These are phyloP conservation scores for Chrysina gloriosa DNA, from an alignment of 2,888 invertebrate species.

Conservation along the genomic window DNA sequence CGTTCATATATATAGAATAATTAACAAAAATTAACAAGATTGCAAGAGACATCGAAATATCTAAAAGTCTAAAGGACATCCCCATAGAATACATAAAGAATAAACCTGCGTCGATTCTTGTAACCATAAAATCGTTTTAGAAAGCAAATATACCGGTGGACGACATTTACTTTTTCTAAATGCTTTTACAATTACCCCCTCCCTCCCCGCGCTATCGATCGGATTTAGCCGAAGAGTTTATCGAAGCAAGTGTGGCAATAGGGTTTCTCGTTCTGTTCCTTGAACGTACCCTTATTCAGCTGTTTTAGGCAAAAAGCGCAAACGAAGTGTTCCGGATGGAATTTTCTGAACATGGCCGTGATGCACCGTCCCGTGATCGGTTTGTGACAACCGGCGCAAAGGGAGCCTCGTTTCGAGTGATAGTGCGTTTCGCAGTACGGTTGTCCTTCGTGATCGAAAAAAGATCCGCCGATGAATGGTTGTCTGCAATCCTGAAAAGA, in stretches of 20 bases:
- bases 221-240: conserved; percentile 94
- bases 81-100: no score
- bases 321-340: conserved; percentile 99
- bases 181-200: no score
- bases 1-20: neutral
- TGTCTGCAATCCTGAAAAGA: conserved; percentile 92
- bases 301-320: conserved; percentile 99
- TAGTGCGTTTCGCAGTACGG: conserved; percentile 99
- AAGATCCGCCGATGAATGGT: conserved; percentile 96
- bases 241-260: conserved; percentile 99
- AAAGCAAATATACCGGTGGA: no score
- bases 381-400: conserved; percentile 98
- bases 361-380: conserved; percentile 98
- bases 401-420: conserved; percentile 95
- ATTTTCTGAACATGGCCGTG: conserved; percentile 98
- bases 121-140: no score
- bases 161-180: no score
- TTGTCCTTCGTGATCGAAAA: conserved; percentile 98
- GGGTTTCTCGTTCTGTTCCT: conserved; percentile 98
- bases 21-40: conserved; percentile 26
- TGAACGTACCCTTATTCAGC: conserved; percentile 98
- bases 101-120: no score
- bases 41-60: conserved; percentile 31
- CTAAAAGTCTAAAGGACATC: conserved; percentile 23
- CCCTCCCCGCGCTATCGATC: no score